These are phyloP conservation scores for Papilio demoleus DNA, from an alignment of 2,888 invertebrate species.

Conservation along the genomic window DNA sequence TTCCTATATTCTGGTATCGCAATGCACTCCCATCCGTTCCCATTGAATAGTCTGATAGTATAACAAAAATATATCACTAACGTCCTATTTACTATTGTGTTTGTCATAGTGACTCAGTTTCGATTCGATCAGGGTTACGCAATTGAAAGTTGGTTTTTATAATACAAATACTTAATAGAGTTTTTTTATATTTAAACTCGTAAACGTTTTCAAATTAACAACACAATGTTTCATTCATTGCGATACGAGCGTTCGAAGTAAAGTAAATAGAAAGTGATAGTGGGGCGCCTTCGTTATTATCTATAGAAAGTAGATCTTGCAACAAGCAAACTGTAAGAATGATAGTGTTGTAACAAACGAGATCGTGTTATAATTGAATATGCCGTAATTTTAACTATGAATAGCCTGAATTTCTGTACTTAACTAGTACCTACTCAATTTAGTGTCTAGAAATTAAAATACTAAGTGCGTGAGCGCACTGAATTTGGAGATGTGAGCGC, in stretches of 20 bases:
- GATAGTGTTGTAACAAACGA: constrained; percentile 22
- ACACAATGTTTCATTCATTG: not conserved
- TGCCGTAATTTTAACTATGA: not conserved
- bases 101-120: constrained; percentile 40
- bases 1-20: constrained; percentile 35
- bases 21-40: constrained; percentile 51
- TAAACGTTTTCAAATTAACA: too few relatives aligned
- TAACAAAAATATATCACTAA: constrained; percentile 43
- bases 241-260: constrained; percentile 19
- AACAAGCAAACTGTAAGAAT: constrained; percentile 19
- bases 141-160: constrained; percentile 6
- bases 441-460: too few relatives aligned
- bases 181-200: constrained; percentile 3
- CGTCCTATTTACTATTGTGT: constrained; percentile 39
- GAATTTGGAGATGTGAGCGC: too few relatives aligned
- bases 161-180: not conserved
- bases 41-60: constrained; percentile 51
- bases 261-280: constrained; percentile 40
- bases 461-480: too few relatives aligned
- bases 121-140: constrained; percentile 31
- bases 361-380: not conserved
- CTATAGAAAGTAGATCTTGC: constrained; percentile 40
- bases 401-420: not conserved
- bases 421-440: too few relatives aligned
- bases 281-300: constrained; percentile 39